Percentiles rank a stretch among this genome's conserved stretches.
Evolutionary conservation across 2,797 vertebrate species (phyloP).

Genomic region (Poeciliopsis gracilis): DNA sequence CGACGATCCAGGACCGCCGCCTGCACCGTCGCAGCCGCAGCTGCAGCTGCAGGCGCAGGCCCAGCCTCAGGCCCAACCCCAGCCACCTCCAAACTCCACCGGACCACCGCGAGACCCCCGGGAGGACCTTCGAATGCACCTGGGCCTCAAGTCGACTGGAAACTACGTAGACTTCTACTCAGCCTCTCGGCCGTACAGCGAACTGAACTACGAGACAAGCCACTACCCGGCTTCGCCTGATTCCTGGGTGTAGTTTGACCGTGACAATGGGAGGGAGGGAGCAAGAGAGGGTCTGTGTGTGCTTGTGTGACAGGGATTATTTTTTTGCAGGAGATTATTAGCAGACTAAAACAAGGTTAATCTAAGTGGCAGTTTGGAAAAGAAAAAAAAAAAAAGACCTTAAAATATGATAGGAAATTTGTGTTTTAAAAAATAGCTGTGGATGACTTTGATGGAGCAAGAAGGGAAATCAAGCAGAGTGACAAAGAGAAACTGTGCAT

Average conservation of each 20-base stretch:
- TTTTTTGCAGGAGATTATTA: slow-evolving; percentile 65
- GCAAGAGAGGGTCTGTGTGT: slow-evolving; percentile 51
- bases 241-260: slow-evolving; percentile 93
- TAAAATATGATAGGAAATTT: slow-evolving; percentile 41
- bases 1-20: slow-evolving; percentile 67
- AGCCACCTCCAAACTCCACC: slow-evolving; percentile 82
- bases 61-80: slow-evolving; percentile 84
- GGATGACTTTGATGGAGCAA: slow-evolving; percentile 21
- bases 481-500: slow-evolving; percentile 71
- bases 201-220: slow-evolving; percentile 99
- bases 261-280: slow-evolving; percentile 34
- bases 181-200: slow-evolving; percentile 97
- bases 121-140: slow-evolving; percentile 95
- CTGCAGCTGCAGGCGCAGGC: slow-evolving; percentile 70
- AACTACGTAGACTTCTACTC: slow-evolving; percentile 99
- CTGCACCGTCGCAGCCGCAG: slow-evolving; percentile 61
- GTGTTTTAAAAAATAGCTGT: slow-evolving; percentile 36
- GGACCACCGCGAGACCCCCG: slow-evolving; percentile 75
- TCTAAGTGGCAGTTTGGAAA: slow-evolving; percentile 35
- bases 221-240: slow-evolving; percentile 99
- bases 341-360: slow-evolving; percentile 46
- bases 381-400: slow-evolving; percentile 33
- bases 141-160: slow-evolving; percentile 99
- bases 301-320: slow-evolving; percentile 64
- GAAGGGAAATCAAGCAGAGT: slow-evolving; percentile 47